phyloP scores from a whole-genome alignment of 2,888 invertebrate genomes.

The Notocelia uddmanniana region DNA sequence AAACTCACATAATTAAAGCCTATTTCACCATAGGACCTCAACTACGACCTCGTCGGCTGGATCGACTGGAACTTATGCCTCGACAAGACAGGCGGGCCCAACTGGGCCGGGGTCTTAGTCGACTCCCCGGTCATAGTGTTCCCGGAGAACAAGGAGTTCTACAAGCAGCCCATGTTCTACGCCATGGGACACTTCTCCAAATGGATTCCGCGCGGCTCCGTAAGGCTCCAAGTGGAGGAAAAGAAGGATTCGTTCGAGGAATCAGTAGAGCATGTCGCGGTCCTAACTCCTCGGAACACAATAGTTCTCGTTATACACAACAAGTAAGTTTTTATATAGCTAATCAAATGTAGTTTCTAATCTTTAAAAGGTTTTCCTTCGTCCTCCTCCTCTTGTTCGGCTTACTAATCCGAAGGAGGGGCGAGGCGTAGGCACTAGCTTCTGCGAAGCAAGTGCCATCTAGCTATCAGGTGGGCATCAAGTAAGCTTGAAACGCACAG shows the following conservation, averaged over 20 bases:
- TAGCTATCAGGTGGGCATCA: too few species aligned
- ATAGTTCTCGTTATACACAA: slow-evolving; percentile 71
- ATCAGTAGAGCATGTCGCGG: slow-evolving; percentile 56
- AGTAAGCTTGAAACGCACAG: too few species aligned
- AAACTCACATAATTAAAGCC: too few species aligned
- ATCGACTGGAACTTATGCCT: slow-evolving; percentile 95
- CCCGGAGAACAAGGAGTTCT: slow-evolving; percentile 87
- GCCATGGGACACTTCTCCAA: slow-evolving; percentile 91
- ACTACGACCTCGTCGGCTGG: slow-evolving; percentile 92
- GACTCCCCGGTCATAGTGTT: slow-evolving; percentile 89
- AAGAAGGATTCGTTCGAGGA: slow-evolving; percentile 49
- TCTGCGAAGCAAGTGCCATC: too few species aligned
- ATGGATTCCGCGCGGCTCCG: slow-evolving; percentile 87
- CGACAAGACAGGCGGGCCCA: slow-evolving; percentile 91
- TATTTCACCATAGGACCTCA: slow-evolving; percentile 83
- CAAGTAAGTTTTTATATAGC: slow-evolving; percentile 59
- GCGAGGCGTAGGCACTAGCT: too few species aligned
- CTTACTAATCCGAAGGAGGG: too few species aligned
- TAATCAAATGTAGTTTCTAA: background rate
- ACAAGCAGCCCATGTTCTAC: slow-evolving; percentile 96
- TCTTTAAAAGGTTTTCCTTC: too few species aligned
- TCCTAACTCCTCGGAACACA: slow-evolving; percentile 65
- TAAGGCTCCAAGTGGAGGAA: slow-evolving; percentile 55
- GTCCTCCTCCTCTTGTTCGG: too few species aligned
- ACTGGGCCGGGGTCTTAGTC: slow-evolving; percentile 89